Evolutionary conservation across 92 coral and sea anemone genomes (phyloP).

Genomic region (Porites evermanni): DNA sequence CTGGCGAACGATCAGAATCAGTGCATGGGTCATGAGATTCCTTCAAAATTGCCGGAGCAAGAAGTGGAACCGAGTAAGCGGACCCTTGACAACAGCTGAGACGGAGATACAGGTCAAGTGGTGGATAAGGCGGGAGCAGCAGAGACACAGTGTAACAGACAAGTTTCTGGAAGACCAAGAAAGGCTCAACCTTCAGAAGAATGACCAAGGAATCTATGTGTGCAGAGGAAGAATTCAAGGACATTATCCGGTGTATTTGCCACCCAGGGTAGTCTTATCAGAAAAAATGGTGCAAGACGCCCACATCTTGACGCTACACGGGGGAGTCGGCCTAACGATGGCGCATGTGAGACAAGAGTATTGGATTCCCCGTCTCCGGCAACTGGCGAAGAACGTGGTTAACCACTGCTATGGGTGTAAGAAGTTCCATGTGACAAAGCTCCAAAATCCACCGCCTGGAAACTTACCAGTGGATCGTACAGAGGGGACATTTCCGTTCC

Average conservation of each 20-base stretch:
- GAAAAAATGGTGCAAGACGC: slow-evolving; percentile 27
- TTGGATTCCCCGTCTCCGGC: slow-evolving; percentile 28
- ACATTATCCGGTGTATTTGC: too few species aligned
- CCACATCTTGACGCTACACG: slow-evolving; percentile 42
- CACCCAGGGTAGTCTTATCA: too few species aligned
- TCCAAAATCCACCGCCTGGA: slow-evolving; percentile 26
- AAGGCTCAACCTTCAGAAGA: too few species aligned
- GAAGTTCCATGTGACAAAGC: not conserved
- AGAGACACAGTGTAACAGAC: too few species aligned
- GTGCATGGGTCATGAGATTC: slow-evolving; percentile 52
- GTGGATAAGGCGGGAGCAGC: too few species aligned
- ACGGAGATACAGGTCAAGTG: too few species aligned
- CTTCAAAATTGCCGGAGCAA: slow-evolving; percentile 38
- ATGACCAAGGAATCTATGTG: too few species aligned
- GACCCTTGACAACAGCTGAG: too few species aligned
- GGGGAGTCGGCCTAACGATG: slow-evolving; percentile 53
- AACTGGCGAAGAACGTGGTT: slow-evolving; percentile 12
- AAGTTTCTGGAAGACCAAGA: too few species aligned
- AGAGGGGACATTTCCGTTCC: too few species aligned
- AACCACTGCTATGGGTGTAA: slow-evolving; percentile 34
- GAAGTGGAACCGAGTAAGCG: slow-evolving; percentile 7
- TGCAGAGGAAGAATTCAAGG: too few species aligned
- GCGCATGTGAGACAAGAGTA: not conserved
- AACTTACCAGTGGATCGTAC: slow-evolving; percentile 8
- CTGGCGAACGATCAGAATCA: slow-evolving; percentile 43